A percentile compares a stretch with the other conserved stretches of the same genome.
Conservation (phyloP, 2,888 invertebrate species). For the Papilio demoleus region DNA sequence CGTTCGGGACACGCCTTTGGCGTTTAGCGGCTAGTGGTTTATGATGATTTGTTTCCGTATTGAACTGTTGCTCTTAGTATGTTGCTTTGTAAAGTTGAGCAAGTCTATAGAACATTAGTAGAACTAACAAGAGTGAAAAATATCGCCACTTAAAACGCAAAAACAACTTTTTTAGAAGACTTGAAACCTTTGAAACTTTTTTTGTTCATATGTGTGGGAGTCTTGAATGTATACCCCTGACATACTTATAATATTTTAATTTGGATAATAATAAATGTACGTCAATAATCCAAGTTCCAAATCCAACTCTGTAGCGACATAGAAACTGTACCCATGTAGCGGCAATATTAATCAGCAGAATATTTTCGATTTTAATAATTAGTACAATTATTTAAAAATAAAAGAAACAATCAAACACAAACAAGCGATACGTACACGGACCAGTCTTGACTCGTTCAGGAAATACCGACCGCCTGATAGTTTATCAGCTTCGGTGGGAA, state of each 20-base stretch:
- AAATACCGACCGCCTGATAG: slow-evolving; percentile 47
- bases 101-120: slow-evolving; percentile 47
- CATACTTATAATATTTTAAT: background rate
- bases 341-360: background rate
- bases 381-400: background rate
- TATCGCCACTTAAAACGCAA: background rate
- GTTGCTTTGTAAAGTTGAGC: slow-evolving; percentile 56
- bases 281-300: background rate
- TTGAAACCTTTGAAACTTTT: background rate
- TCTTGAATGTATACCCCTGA: background rate
- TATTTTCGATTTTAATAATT: slow-evolving; percentile 4
- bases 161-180: background rate
- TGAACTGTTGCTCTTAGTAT: slow-evolving; percentile 58
- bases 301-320: too few species aligned
- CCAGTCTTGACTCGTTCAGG: slow-evolving; percentile 50
- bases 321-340: background rate
- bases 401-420: slow-evolving; percentile 4
- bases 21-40: slow-evolving; percentile 74
- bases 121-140: background rate
- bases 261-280: background rate
- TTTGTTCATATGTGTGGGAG: background rate
- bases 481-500: slow-evolving; percentile 51
- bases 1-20: slow-evolving; percentile 72
- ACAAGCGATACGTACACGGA: slow-evolving; percentile 33
- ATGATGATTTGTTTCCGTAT: slow-evolving; percentile 82